A percentile compares a stretch with the other conserved stretches of the same genome.
Evolutionary conservation across 2,113 vertebrate genomes (phyloP).

Genomic region (Rhodinocichla rosea): DNA sequence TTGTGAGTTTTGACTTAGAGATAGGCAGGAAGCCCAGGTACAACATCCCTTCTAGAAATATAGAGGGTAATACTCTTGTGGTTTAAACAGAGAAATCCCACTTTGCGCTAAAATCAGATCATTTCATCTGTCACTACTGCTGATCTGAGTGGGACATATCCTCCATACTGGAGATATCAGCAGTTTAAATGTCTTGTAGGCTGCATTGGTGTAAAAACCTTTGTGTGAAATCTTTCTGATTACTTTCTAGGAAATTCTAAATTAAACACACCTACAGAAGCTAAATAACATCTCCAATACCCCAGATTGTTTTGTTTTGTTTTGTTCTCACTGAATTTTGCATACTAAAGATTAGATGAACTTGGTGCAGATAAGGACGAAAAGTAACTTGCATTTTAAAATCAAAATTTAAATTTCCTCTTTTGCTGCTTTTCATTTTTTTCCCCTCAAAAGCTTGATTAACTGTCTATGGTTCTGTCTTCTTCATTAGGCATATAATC

Average conservation of each 20-base stretch:
- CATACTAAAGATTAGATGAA: neutral
- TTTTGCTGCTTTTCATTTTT: neutral
- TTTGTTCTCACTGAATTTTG: neutral
- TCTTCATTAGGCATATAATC: neutral
- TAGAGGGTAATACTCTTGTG: neutral
- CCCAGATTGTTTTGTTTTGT: neutral
- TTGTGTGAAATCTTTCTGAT: neutral
- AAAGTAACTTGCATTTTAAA: neutral
- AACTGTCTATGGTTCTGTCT: neutral
- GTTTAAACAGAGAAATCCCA: neutral
- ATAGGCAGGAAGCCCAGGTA: neutral
- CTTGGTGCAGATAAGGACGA: neutral
- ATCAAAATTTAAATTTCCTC: neutral
- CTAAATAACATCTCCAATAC: neutral
- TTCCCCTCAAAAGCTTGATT: neutral
- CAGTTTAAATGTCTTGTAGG: neutral
- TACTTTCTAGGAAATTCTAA: neutral
- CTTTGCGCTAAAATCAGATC: neutral
- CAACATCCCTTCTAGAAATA: neutral
- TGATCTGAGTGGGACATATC: neutral
- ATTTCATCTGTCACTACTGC: neutral
- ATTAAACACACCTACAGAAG: neutral
- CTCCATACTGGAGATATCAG: neutral
- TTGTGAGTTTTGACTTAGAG: neutral
- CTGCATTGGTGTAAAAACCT: accelerated